Evolutionary conservation across 2,888 invertebrate genomes (phyloP).

Genomic region (Drosophila flavopinicola): DNA sequence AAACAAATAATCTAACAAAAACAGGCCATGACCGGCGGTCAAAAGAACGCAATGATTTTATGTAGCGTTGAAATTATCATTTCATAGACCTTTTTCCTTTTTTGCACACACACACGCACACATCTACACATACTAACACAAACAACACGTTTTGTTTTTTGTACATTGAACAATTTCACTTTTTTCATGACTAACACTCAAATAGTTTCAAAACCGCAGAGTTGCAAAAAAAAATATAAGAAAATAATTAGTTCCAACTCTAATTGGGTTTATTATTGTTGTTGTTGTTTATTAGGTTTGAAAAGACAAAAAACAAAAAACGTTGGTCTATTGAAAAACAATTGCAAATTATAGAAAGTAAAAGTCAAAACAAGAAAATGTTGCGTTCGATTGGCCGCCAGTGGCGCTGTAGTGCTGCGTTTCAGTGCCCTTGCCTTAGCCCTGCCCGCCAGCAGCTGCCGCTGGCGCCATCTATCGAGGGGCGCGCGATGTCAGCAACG

Average conservation of each 20-base stretch:
- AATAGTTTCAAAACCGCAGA: constrained; percentile 44
- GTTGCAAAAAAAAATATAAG: constrained; percentile 16
- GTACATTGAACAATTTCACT: constrained; percentile 42
- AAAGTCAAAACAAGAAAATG: constrained; percentile 67
- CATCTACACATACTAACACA: constrained; percentile 9
- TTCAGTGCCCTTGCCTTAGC: constrained; percentile 61
- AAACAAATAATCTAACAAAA: constrained; percentile 19
- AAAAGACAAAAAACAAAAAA: constrained; percentile 43
- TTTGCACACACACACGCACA: constrained; percentile 29
- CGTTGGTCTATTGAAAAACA: constrained; percentile 39
- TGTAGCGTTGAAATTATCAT: constrained; percentile 13
- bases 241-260: constrained; percentile 47
- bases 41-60: constrained; percentile 74
- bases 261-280: constrained; percentile 82
- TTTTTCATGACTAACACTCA: constrained; percentile 33
- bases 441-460: constrained; percentile 44
- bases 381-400: constrained; percentile 83
- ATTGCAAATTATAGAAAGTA: constrained; percentile 22
- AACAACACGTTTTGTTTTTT: constrained; percentile 36
- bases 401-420: constrained; percentile 74
- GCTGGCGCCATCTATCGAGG: constrained; percentile 55
- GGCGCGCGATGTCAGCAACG: constrained; percentile 67
- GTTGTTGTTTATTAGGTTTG: constrained; percentile 83
- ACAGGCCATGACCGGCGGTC: constrained; percentile 62
- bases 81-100: constrained; percentile 12